Conservation (phyloP, 2,113 vertebrate species). For the Actinemys pallida region DNA sequence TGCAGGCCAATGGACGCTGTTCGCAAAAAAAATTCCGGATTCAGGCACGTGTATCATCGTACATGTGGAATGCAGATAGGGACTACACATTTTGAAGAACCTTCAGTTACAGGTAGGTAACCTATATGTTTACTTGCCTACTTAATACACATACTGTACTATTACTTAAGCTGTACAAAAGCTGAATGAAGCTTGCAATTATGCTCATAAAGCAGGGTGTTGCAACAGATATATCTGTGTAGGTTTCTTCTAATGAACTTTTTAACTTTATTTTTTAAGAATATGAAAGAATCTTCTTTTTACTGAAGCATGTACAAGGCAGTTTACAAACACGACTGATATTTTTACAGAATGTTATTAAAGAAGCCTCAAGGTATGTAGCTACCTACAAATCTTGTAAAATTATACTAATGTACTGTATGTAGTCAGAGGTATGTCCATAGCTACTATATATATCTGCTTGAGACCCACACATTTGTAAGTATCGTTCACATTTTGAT, state of each 20-base stretch:
- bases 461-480: background rate
- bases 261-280: constrained; percentile 79
- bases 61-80: background rate
- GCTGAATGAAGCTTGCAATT: background rate
- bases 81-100: background rate
- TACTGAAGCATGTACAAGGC: constrained; percentile 96
- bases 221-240: rapidly evolving
- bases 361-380: constrained; percentile 93
- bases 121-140: background rate
- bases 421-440: background rate
- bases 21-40: background rate
- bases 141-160: background rate
- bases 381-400: background rate
- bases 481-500: background rate
- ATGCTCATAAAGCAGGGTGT: background rate
- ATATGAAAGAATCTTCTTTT: constrained; percentile 95
- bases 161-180: background rate
- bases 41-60: background rate
- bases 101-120: background rate
- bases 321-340: constrained; percentile 91
- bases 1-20: background rate
- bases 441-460: background rate
- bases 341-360: constrained; percentile 96
- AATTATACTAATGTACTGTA: background rate
- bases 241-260: constrained; percentile 14